A percentile compares a stretch with the other conserved stretches of the same genome.
These are phyloP conservation scores for Tapirus terrestris DNA, from an alignment of 2,113 vertebrate species.

Conservation along the genomic window DNA sequence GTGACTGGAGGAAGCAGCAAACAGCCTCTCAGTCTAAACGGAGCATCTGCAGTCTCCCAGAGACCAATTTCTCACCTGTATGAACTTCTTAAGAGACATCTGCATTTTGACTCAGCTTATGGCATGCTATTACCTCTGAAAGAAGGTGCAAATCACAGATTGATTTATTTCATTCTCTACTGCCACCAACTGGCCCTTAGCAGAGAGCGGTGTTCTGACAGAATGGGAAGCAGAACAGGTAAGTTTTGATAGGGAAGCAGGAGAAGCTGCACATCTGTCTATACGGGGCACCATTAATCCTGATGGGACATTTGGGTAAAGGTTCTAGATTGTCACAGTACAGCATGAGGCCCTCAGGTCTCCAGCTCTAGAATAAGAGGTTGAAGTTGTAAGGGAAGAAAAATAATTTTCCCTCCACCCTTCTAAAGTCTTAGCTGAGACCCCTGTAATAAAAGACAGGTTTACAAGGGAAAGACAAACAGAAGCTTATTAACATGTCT, in stretches of 20 bases:
- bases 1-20: background rate
- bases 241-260: background rate
- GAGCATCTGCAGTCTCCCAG: background rate
- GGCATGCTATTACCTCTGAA: background rate
- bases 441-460: background rate
- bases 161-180: background rate
- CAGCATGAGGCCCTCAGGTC: background rate
- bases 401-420: background rate
- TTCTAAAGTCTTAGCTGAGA: background rate
- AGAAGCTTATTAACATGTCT: background rate
- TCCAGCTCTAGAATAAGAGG: background rate
- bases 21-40: background rate
- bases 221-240: background rate
- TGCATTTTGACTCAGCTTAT: background rate
- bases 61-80: background rate
- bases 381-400: background rate
- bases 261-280: background rate
- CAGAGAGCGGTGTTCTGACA: background rate
- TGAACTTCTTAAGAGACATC: background rate
- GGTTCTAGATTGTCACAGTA: background rate
- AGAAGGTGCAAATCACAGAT: background rate
- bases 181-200: background rate
- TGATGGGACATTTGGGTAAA: background rate
- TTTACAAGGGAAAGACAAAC: background rate
- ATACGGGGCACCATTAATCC: background rate